Evolutionary conservation across 2,888 invertebrate genomes (phyloP).

Genomic region (Ornithoptera alexandrae): DNA sequence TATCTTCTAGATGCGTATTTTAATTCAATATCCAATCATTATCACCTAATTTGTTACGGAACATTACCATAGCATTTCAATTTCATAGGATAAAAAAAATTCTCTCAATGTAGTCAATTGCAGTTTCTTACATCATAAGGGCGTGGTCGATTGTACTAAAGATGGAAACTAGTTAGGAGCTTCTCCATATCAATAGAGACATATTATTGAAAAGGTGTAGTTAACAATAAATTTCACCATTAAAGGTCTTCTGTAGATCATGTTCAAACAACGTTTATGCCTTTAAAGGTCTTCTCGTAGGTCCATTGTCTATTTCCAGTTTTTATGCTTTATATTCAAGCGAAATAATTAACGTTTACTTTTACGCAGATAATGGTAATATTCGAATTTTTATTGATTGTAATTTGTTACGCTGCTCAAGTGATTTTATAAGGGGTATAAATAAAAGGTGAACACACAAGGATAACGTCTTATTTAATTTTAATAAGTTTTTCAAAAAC

Average conservation of each 20-base stretch:
- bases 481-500: too few relatives aligned
- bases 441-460: not conserved
- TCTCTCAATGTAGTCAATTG: slow-evolving; percentile 1
- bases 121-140: slow-evolving; percentile 48
- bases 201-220: slow-evolving; percentile 23
- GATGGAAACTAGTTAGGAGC: slow-evolving; percentile 37
- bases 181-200: slow-evolving; percentile 4
- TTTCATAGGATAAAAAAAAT: slow-evolving; percentile 7
- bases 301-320: not conserved
- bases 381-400: slow-evolving; percentile 3
- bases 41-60: slow-evolving; percentile 1
- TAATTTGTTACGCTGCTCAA: slow-evolving; percentile 6
- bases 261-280: slow-evolving; percentile 6
- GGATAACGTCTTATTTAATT: too few relatives aligned
- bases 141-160: slow-evolving; percentile 65
- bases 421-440: not conserved
- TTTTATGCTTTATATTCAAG: slow-evolving; percentile 5
- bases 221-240: slow-evolving; percentile 21
- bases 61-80: slow-evolving; percentile 7
- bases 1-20: not conserved
- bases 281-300: not conserved
- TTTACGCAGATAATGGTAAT: not conserved
- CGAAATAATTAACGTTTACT: slow-evolving; percentile 6
- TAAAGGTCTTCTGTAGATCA: slow-evolving; percentile 15
- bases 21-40: slow-evolving; percentile 8